Evolutionary conservation across 2,113 vertebrate genomes (phyloP).

Genomic region (Ailuropoda melanoleuca): DNA sequence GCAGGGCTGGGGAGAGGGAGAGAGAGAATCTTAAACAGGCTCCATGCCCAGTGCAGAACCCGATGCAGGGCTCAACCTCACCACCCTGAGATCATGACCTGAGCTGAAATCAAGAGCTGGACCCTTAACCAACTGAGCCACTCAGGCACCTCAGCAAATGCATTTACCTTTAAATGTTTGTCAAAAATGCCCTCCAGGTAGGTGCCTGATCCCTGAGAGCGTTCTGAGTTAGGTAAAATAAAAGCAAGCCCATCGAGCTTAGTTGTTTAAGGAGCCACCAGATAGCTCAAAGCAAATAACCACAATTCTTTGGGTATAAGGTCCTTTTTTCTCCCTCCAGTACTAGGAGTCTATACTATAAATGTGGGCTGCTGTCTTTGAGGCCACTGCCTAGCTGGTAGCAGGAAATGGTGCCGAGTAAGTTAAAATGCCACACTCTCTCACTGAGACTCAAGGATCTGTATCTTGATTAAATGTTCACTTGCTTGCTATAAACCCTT

Average conservation of each 20-base stretch:
- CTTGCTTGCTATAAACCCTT: background rate
- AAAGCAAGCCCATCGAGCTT: background rate
- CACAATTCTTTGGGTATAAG: background rate
- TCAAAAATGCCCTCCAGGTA: background rate
- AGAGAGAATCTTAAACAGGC: background rate
- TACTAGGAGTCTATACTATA: background rate
- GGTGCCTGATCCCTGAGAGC: background rate
- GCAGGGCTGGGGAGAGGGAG: background rate
- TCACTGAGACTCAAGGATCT: background rate
- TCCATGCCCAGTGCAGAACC: background rate
- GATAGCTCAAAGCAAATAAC: background rate
- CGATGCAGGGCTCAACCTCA: no score
- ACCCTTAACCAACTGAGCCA: no score
- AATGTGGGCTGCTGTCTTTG: background rate
- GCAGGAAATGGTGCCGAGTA: background rate
- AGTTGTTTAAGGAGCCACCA: background rate
- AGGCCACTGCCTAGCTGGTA: background rate
- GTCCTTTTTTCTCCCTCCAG: background rate
- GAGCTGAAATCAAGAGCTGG: no score
- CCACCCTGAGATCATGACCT: no score
- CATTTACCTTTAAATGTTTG: background rate
- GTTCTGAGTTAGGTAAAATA: background rate
- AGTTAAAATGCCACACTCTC: background rate
- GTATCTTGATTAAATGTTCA: background rate
- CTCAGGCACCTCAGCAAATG: background rate